Conservation (phyloP, 2,797 vertebrate genomes). For the Nyctibius grandis region DNA sequence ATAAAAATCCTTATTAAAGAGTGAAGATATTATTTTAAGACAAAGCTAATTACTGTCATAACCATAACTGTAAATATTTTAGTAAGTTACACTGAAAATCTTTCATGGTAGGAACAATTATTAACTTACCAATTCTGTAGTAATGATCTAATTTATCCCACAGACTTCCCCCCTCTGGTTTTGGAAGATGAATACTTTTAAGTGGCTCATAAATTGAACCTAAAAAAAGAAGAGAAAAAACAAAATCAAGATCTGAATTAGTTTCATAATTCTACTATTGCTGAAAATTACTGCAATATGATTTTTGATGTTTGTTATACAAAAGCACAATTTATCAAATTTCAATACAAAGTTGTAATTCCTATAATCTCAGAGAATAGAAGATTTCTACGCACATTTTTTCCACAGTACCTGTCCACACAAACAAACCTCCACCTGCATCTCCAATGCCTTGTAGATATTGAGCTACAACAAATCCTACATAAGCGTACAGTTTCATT, state of each 20-base stretch:
- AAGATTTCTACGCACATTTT: neutral
- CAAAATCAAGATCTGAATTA: neutral
- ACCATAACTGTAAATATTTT: neutral
- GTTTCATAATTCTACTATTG: neutral
- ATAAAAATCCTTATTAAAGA: neutral
- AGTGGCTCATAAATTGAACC: slow-evolving; percentile 97
- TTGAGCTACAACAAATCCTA: neutral
- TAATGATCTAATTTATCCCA: slow-evolving; percentile 94
- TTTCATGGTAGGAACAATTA: neutral
- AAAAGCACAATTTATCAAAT: neutral
- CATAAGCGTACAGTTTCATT: neutral
- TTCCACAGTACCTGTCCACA: neutral
- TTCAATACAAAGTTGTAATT: neutral
- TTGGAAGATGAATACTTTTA: slow-evolving; percentile 85
- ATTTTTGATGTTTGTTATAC: neutral
- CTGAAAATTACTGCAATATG: neutral
- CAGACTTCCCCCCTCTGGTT: slow-evolving; percentile 80
- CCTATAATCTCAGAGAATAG: neutral
- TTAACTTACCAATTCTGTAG: slow-evolving; percentile 87
- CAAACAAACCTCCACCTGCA: neutral
- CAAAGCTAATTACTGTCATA: neutral
- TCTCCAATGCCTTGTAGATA: neutral
- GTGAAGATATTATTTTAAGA: neutral
- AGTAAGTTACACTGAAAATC: neutral
- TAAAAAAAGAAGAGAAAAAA: slow-evolving; percentile 51